Percentiles rank a stretch among this genome's conserved stretches.
Conservation (phyloP, 2,888 invertebrate species). For the Azorinus chamasolen region DNA sequence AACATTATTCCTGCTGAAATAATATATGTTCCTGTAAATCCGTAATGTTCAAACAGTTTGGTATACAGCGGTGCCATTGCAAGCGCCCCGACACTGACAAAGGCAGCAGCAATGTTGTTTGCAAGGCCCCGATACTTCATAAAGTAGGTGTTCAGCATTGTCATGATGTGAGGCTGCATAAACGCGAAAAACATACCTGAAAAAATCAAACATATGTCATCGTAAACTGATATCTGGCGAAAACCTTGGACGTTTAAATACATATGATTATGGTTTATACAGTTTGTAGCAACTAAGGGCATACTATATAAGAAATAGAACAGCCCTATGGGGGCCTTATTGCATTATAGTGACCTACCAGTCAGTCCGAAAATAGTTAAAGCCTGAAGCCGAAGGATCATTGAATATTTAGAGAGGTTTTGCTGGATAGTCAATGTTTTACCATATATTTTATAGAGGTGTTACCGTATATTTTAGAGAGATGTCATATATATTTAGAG, state of each 20-base stretch:
- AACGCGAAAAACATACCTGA: constrained; percentile 34
- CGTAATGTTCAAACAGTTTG: constrained; percentile 38
- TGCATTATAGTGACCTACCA: no score
- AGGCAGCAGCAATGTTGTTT: constrained; percentile 30
- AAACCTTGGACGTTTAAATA: background rate
- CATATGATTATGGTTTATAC: background rate
- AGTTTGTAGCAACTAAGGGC: no score
- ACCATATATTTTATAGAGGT: no score
- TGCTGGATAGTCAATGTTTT: no score
- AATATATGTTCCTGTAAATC: constrained; percentile 46
- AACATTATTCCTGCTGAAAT: constrained; percentile 32
- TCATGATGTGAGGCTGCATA: constrained; percentile 24
- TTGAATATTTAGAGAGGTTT: no score
- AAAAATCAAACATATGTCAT: constrained; percentile 1
- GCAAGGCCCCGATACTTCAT: constrained; percentile 40
- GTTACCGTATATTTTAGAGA: no score
- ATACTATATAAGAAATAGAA: no score
- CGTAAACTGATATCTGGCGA: no score
- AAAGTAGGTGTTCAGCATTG: constrained; percentile 36
- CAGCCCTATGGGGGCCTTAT: no score
- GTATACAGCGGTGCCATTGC: constrained; percentile 40
- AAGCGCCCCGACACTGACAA: constrained; percentile 40
- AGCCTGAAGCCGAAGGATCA: no score
- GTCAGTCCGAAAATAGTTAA: no score
- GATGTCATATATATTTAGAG: no score